Evolutionary conservation across 2,888 invertebrate genomes (phyloP).

Genomic region (Euplexia lucipara): DNA sequence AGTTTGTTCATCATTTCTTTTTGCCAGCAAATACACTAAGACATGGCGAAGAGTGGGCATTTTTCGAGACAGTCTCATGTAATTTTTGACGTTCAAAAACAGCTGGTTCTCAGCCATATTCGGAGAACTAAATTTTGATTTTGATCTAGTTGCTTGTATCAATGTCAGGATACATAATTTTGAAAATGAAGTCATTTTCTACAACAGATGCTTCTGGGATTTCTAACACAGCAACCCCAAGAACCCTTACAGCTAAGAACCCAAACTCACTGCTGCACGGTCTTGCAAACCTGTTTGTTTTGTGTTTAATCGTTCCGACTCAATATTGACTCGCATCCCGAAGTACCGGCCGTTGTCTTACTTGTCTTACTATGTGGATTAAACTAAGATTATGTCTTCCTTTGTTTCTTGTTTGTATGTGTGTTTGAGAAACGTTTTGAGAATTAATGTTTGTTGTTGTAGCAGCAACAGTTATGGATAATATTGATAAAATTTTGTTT

Average conservation of each 20-base stretch:
- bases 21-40: too few relatives aligned
- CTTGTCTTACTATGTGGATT: slow-evolving; percentile 41
- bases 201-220: neutral
- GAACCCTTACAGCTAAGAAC: slow-evolving; percentile 24
- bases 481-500: slow-evolving; percentile 7
- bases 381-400: slow-evolving; percentile 60
- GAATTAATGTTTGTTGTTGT: slow-evolving; percentile 26
- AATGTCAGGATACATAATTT: too few relatives aligned
- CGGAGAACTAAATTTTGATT: too few relatives aligned
- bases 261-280: slow-evolving; percentile 41
- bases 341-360: slow-evolving; percentile 49
- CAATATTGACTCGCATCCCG: slow-evolving; percentile 63
- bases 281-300: slow-evolving; percentile 60
- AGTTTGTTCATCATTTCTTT: too few relatives aligned
- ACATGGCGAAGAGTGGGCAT: too few relatives aligned
- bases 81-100: too few relatives aligned
- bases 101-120: too few relatives aligned
- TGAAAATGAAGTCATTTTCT: too few relatives aligned
- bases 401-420: slow-evolving; percentile 48
- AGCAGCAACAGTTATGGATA: neutral
- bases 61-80: too few relatives aligned
- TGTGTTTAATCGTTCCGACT: slow-evolving; percentile 62
- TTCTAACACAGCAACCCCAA: slow-evolving; percentile 34
- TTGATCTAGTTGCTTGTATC: too few relatives aligned
- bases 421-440: slow-evolving; percentile 33